These are phyloP conservation scores for Drosophila picticornis DNA, from an alignment of 2,888 invertebrate genomes.

Conservation along the genomic window DNA sequence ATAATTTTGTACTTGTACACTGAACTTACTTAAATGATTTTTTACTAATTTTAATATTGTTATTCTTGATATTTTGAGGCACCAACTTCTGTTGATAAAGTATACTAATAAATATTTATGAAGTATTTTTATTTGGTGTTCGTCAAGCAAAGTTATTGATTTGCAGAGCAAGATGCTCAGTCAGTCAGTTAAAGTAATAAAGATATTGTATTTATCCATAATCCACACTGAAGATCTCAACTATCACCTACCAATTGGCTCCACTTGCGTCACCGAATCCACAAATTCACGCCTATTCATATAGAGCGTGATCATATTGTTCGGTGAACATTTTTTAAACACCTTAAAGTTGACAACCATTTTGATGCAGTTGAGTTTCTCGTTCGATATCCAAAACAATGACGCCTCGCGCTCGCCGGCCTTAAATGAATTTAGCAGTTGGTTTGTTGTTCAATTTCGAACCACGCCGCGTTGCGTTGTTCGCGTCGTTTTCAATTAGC, in stretches of 20 bases:
- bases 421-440: constrained; percentile 8
- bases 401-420: constrained; percentile 46
- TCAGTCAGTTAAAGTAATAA: background rate
- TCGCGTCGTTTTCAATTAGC: constrained; percentile 76
- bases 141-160: too few species aligned
- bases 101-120: fast-evolving
- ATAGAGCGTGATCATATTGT: constrained; percentile 94
- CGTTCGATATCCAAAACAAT: constrained; percentile 3
- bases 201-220: background rate
- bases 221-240: background rate
- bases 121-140: background rate
- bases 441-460: constrained; percentile 20
- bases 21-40: background rate
- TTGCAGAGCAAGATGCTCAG: background rate
- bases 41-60: background rate
- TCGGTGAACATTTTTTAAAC: constrained; percentile 95
- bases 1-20: background rate
- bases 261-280: constrained; percentile 93
- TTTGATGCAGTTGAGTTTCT: constrained; percentile 44
- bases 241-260: constrained; percentile 91
- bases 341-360: constrained; percentile 97
- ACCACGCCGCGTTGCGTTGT: constrained; percentile 67
- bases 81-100: fast-evolving
- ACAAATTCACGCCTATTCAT: constrained; percentile 95
- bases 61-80: background rate